Evolutionary conservation across 2,797 vertebrate species (phyloP), one percentile per base, ranked within the genome.

Genomic region (Limosa lapponica): DNA sequence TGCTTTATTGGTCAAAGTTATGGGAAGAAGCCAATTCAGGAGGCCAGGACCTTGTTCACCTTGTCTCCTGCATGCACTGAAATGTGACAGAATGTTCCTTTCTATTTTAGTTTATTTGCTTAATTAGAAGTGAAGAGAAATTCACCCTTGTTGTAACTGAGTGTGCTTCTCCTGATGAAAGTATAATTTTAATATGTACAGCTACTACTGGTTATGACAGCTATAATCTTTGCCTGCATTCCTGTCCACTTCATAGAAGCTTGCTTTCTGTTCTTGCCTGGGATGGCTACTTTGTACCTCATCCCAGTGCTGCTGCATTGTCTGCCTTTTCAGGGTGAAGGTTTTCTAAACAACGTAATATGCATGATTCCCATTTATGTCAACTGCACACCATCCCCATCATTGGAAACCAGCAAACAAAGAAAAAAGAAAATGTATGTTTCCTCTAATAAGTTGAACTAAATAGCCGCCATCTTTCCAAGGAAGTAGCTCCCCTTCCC

Each of bases 61-160:
- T 58, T 69, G 49, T 24, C 16, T 78, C 9, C 65, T 59, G 11
- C 8, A 43, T 28, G 13, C 51, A 70, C 36, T 84, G 73, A 66
- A 44, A 52, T 55, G 55, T 75, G 43, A 75, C 30, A 75, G 36
- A 69, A 82, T 39, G 15, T 39, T 83, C 51, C 41, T 77, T 72
- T 59, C 11, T 41, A 23, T 73, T 90, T 73, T 49, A 44, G 23
- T 88, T 87, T 64, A 70, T 67, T 89, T 94, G 23, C 13, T 77
- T 89, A 87, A 77, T 79, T 93, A 86, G 28, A 75, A 83, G 23
- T 70, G 43, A 88, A 94, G 30, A 59, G 52, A 89, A 90, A 70
- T 19, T 70, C 13, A 59, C 3, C 16, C 34, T 55, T 52, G 6
- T 66, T 83, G 43, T 73, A 84, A 82, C 13, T 55, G n/a, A 2